Evolutionary conservation across 1,140 invertebrate genomes (phyloP).

Genomic region (Caenorhabditis remanei): DNA sequence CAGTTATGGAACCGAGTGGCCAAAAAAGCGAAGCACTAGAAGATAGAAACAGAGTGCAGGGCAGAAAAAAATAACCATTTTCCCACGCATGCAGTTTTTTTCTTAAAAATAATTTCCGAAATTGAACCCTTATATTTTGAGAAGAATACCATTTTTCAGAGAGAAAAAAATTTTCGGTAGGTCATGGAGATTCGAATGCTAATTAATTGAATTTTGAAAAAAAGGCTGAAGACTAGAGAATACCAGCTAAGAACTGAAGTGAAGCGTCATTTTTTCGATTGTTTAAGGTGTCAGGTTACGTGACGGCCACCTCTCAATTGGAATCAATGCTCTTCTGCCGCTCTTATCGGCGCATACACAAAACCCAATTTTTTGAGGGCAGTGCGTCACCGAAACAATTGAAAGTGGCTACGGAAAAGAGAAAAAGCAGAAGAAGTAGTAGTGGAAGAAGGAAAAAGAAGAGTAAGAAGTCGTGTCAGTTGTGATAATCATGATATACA

Average conservation of each 20-base stretch:
- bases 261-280: constrained; percentile 3
- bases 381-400: neutral
- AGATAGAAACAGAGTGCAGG: no score
- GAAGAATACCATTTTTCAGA: no score
- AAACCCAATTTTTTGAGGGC: neutral
- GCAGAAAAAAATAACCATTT: no score
- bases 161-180: no score
- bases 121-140: no score
- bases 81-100: no score
- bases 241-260: neutral
- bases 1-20: no score
- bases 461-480: constrained; percentile 3
- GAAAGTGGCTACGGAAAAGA: neutral
- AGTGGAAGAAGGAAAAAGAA: neutral
- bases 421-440: neutral
- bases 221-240: neutral
- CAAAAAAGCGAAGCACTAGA: no score
- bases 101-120: no score
- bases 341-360: neutral
- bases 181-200: no score
- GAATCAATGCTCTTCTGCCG: constrained; percentile 6
- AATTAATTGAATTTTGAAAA: neutral
- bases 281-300: constrained; percentile 29
- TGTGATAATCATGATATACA: constrained; percentile 30
- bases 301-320: constrained; percentile 1